These are phyloP conservation scores for Aythya baeri DNA, from an alignment of 2,113 vertebrate genomes.

Conservation along the genomic window DNA sequence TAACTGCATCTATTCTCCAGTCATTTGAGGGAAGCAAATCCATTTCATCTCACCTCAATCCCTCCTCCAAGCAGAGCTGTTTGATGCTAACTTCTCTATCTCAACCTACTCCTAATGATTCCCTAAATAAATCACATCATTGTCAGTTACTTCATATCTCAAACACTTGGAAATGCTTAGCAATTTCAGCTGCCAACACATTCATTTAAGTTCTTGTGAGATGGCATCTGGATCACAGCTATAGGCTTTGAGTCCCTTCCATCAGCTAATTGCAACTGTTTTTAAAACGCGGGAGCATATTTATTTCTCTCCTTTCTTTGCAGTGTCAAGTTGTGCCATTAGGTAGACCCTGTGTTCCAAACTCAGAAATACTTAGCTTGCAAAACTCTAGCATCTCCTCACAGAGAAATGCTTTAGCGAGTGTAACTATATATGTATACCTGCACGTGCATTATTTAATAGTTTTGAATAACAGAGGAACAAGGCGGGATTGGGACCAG, in stretches of 20 bases:
- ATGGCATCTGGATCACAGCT: slow-evolving; percentile 56
- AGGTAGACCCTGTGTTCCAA: neutral
- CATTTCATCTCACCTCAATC: neutral
- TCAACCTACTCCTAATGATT: slow-evolving; percentile 22
- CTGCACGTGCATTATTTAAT: neutral
- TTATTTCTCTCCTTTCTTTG: slow-evolving; percentile 17
- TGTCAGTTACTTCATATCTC: slow-evolving; percentile 31
- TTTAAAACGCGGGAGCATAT: slow-evolving; percentile 23
- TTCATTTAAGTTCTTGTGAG: slow-evolving; percentile 35
- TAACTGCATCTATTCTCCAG: neutral
- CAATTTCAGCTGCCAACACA: slow-evolving; percentile 58
- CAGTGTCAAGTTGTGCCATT: neutral
- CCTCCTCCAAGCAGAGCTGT: neutral
- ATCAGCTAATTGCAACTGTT: slow-evolving; percentile 53
- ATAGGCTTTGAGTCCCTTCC: slow-evolving; percentile 34
- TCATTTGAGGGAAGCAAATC: neutral
- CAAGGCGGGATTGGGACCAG: neutral
- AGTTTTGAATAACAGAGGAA: neutral
- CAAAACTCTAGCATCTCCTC: neutral
- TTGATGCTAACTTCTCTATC: slow-evolving; percentile 3
- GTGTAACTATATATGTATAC: neutral
- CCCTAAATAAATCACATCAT: slow-evolving; percentile 29
- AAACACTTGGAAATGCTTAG: slow-evolving; percentile 38
- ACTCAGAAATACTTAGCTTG: neutral
- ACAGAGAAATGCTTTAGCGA: neutral